These are phyloP conservation scores for Heterodera schachtii DNA, from an alignment of 1,140 invertebrate genomes.

Conservation along the genomic window DNA sequence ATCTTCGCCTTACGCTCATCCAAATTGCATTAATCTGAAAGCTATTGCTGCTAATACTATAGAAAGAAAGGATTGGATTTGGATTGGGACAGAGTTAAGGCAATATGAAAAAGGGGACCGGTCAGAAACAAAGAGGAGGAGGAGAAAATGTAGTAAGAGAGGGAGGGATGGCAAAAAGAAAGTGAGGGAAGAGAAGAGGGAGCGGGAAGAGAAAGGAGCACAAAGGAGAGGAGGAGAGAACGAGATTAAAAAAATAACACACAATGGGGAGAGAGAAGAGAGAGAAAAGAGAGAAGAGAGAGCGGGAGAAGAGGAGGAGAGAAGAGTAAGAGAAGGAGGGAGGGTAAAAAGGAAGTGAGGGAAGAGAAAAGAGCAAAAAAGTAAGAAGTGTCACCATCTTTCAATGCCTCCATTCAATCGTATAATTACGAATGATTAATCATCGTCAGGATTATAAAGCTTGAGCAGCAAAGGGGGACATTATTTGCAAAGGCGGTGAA, in stretches of 20 bases:
- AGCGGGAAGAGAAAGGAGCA: background rate
- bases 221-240: background rate
- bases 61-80: background rate
- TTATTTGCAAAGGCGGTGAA: no score
- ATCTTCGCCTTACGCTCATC: background rate
- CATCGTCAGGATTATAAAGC: no score
- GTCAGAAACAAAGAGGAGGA: background rate
- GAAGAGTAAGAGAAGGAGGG: background rate
- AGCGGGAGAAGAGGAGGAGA: background rate
- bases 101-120: no score
- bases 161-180: background rate
- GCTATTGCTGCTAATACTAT: background rate
- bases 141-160: background rate
- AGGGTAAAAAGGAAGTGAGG: background rate
- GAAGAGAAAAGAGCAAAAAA: background rate
- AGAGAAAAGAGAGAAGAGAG: background rate
- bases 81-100: slow-evolving; percentile 3
- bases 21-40: background rate
- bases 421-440: no score
- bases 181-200: background rate
- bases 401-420: no score
- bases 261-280: background rate
- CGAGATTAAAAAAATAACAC: background rate
- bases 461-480: no score
- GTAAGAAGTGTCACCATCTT: no score